Conservation (phyloP, 2,888 invertebrate genomes). For the Dynastes tityus region DNA sequence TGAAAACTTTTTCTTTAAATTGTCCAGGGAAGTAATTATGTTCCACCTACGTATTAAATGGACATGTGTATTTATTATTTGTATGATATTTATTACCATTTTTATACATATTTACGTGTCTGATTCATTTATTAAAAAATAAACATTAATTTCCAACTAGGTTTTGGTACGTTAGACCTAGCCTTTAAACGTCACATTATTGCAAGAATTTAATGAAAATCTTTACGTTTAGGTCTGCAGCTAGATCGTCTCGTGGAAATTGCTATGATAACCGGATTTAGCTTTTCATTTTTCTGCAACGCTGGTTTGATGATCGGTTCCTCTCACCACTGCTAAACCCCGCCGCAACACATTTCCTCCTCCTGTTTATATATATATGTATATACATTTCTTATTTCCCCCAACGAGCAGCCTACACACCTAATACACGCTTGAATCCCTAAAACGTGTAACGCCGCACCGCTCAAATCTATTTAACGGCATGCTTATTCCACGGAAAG, state of each 20-base stretch:
- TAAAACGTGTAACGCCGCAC: slow-evolving; percentile 57
- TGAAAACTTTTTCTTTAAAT: no score
- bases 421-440: slow-evolving; percentile 58
- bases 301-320: slow-evolving; percentile 70
- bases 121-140: no score
- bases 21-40: no score
- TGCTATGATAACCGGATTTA: slow-evolving; percentile 73
- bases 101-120: no score
- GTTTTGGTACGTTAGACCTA: background rate
- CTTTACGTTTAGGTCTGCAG: background rate
- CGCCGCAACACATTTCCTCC: slow-evolving; percentile 52
- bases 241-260: slow-evolving; percentile 66
- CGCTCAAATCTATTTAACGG: slow-evolving; percentile 60
- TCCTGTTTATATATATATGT: slow-evolving; percentile 66
- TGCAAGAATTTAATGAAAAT: slow-evolving; percentile 19
- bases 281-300: slow-evolving; percentile 73
- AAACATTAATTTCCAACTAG: no score
- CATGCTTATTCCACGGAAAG: slow-evolving; percentile 60
- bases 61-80: no score
- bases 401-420: slow-evolving; percentile 47
- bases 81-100: no score
- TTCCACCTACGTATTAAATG: no score
- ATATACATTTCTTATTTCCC: slow-evolving; percentile 65
- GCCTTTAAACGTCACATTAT: background rate
- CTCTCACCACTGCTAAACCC: slow-evolving; percentile 45